phyloP scores from a whole-genome alignment of 2,888 invertebrate species.

The Leuctra nigra region DNA sequence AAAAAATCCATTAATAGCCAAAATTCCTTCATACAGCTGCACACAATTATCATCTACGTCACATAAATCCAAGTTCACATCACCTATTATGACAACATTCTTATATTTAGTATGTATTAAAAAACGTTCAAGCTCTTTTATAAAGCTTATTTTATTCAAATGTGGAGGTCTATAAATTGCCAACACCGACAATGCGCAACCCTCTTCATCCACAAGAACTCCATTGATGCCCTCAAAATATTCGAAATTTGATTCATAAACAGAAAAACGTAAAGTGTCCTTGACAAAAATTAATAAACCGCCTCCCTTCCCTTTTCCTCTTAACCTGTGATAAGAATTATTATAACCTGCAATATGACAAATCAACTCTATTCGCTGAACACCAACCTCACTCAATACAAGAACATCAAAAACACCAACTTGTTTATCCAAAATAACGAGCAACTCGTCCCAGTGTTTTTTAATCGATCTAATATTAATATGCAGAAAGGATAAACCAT shows the following conservation, averaged over 20 bases:
- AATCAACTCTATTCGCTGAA: too few relatives aligned
- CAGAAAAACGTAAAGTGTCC: not conserved
- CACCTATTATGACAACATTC: not conserved
- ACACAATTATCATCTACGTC: not conserved
- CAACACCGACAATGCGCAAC: not conserved
- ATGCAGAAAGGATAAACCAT: too few relatives aligned
- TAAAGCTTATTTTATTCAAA: not conserved
- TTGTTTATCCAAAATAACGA: too few relatives aligned
- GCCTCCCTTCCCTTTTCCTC: not conserved
- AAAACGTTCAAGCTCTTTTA: not conserved
- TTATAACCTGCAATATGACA: too few relatives aligned
- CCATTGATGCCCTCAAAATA: not conserved
- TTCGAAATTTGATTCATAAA: not conserved
- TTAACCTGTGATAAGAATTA: not conserved
- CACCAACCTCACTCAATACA: too few relatives aligned
- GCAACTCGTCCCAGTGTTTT: too few relatives aligned
- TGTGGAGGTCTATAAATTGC: conserved; percentile 1
- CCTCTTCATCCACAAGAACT: not conserved
- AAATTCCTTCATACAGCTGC: not conserved
- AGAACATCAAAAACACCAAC: too few relatives aligned
- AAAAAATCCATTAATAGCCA: not conserved
- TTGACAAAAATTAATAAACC: not conserved
- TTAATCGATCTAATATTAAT: too few relatives aligned
- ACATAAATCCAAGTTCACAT: not conserved
- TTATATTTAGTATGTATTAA: not conserved